Evolutionary conservation across 2,797 vertebrate genomes (phyloP), one percentile per base, ranked within the genome.

Genomic region (Coregonus ussuriensis): DNA sequence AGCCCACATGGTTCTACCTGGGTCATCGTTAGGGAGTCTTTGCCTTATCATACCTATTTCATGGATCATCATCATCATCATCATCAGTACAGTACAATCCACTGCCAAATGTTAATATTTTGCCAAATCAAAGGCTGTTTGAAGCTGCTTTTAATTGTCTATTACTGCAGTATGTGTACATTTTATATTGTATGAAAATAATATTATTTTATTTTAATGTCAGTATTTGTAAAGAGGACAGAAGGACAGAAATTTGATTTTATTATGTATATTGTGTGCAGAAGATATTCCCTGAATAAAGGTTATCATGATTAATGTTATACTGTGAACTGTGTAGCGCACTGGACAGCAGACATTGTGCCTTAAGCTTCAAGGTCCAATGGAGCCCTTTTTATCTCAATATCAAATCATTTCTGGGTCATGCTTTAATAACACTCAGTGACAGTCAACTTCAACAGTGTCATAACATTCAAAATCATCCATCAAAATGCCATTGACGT

Each of bases 241-340:
- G 56, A 88, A 90, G 91, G 93, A 92, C 92, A 94, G 92, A 90
- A 95, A 92, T 3, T 2, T 47, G 92, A 96, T 93, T 96, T 91
- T 94, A 94, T 54, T 3, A 6, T 95, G 2, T 47, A 47, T 94
- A 94, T 98, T 94, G 95, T 96, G 93, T 95, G 94, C 93, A 95
- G 94, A 92, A 94, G 90, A 92, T 93, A 93, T 95, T 95, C 93
- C 93, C 93, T 94, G 89, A 97, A 97, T 98, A 98, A 98, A 98
- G 88, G 81, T 86, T 75, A 80, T 82, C 66, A 88, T 88, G 84
- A 87, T 71, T 71, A 52, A 7, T 25, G 21, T 47, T 53, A 15
- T 71, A 52, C 66, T 37, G 41, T 47, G 41, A 47, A 13, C 9
- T 47, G 2, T 47, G 41, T 47, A 47, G 41, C 9, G 0, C 41